Conservation (phyloP, 2,888 invertebrate genomes). For the Sphaerophoria rueppellii region DNA sequence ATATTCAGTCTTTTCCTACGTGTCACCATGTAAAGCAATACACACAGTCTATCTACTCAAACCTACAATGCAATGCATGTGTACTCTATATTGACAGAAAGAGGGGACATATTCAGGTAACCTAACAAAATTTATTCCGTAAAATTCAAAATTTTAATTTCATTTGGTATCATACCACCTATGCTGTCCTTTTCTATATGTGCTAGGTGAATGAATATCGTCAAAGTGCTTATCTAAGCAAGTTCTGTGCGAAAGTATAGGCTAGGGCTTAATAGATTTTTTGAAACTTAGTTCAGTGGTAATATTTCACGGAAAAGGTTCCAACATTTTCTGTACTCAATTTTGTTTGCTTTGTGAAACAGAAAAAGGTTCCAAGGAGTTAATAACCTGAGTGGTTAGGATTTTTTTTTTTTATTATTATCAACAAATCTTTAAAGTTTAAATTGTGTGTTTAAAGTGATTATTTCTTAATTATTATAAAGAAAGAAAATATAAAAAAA, state of each 20-base stretch:
- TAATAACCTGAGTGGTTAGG: not conserved
- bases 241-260: slow-evolving; percentile 13
- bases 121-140: slow-evolving; percentile 19
- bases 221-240: slow-evolving; percentile 14
- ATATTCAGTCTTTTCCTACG: not conserved
- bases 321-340: not conserved
- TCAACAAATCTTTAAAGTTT: too few relatives aligned
- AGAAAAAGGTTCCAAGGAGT: not conserved
- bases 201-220: not conserved
- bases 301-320: slow-evolving; percentile 39
- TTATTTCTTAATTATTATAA: too few relatives aligned
- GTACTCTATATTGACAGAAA: not conserved
- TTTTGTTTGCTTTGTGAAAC: slow-evolving; percentile 2
- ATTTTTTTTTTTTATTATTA: too few relatives aligned
- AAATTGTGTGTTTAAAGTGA: too few relatives aligned
- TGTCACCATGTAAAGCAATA: not conserved
- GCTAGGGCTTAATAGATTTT: slow-evolving; percentile 31
- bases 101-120: slow-evolving; percentile 2
- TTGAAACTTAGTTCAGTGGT: slow-evolving; percentile 42
- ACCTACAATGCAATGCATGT: slow-evolving; percentile 12
- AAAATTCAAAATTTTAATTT: slow-evolving; percentile 37
- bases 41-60: not conserved
- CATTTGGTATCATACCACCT: slow-evolving; percentile 35
- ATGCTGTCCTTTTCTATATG: slow-evolving; percentile 29
- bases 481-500: too few relatives aligned